phyloP scores from a whole-genome alignment of 1,140 invertebrate genomes.

The Tetramorium simillimum region DNA sequence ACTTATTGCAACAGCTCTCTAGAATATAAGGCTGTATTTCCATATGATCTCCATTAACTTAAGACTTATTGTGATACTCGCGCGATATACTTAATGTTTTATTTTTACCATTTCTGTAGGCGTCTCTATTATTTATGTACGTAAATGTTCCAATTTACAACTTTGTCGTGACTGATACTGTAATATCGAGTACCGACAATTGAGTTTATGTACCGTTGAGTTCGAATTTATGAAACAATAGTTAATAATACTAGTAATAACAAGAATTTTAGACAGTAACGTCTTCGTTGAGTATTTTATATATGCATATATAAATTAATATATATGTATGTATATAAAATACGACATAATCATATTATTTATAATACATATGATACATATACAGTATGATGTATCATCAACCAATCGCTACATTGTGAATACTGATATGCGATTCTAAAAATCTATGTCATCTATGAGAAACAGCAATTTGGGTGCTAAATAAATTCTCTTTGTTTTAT shows the following conservation, averaged over 20 bases:
- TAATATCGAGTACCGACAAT: slow-evolving; percentile 69
- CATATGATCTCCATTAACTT: slow-evolving; percentile 73
- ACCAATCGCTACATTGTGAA: not conserved
- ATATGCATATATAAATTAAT: slow-evolving; percentile 10
- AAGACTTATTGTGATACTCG: slow-evolving; percentile 82
- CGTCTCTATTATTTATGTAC: slow-evolving; percentile 32
- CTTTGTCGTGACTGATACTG: slow-evolving; percentile 73
- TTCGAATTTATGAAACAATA: slow-evolving; percentile 52
- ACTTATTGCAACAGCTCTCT: slow-evolving; percentile 93
- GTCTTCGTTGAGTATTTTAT: not conserved
- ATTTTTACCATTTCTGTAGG: slow-evolving; percentile 54
- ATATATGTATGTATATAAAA: not conserved
- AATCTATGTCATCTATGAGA: not conserved
- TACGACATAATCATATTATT: not conserved
- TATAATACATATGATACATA: not conserved
- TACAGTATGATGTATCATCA: not conserved
- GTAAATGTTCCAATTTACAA: slow-evolving; percentile 61
- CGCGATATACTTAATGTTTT: slow-evolving; percentile 77
- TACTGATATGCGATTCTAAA: not conserved
- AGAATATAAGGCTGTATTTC: slow-evolving; percentile 88
- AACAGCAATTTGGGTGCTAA: slow-evolving; percentile 33
- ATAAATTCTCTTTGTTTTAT: slow-evolving; percentile 70
- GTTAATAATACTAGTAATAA: slow-evolving; percentile 68
- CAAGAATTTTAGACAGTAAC: slow-evolving; percentile 34
- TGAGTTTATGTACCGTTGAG: slow-evolving; percentile 74